A percentile compares a stretch with the other conserved stretches of the same genome.
phyloP scores from a whole-genome alignment of 2,113 vertebrate species.

The Periophthalmus modestus region DNA sequence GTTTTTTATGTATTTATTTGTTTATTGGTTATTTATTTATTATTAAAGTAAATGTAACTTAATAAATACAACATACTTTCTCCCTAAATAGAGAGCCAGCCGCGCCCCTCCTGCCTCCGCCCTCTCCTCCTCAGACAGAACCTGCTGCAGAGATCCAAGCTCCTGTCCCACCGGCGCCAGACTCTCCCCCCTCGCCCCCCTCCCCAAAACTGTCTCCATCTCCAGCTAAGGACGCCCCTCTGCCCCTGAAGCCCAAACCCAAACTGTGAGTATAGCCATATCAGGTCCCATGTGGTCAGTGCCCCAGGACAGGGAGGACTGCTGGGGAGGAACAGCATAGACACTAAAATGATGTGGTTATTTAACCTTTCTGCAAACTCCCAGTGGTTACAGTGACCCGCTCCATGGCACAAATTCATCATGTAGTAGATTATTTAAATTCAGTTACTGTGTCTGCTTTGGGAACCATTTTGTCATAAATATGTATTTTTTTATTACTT shows the following conservation, averaged over 20 bases:
- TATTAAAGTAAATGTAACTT: background rate
- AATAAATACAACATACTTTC: background rate
- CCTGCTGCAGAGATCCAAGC: slow-evolving; percentile 22
- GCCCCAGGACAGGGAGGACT: slow-evolving; percentile 7
- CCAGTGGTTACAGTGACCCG: background rate
- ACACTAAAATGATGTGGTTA: background rate
- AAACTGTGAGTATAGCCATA: slow-evolving; percentile 89
- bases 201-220: slow-evolving; percentile 71
- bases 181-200: slow-evolving; percentile 47
- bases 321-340: slow-evolving; percentile 1
- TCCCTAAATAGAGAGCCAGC: slow-evolving; percentile 20
- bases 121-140: slow-evolving; percentile 51
- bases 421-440: background rate
- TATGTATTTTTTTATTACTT: no score
- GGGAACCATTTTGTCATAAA: background rate
- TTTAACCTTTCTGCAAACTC: slow-evolving; percentile 4
- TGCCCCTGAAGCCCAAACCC: slow-evolving; percentile 89
- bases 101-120: slow-evolving; percentile 30
- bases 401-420: background rate
- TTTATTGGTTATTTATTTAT: no score
- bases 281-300: slow-evolving; percentile 16
- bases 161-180: slow-evolving; percentile 37
- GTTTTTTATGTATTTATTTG: no score
- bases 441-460: background rate
- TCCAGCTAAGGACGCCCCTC: slow-evolving; percentile 84